Evolutionary conservation across 2,113 vertebrate species (phyloP), one percentile per base, ranked within the genome.

Genomic region (Dasyprocta punctata): DNA sequence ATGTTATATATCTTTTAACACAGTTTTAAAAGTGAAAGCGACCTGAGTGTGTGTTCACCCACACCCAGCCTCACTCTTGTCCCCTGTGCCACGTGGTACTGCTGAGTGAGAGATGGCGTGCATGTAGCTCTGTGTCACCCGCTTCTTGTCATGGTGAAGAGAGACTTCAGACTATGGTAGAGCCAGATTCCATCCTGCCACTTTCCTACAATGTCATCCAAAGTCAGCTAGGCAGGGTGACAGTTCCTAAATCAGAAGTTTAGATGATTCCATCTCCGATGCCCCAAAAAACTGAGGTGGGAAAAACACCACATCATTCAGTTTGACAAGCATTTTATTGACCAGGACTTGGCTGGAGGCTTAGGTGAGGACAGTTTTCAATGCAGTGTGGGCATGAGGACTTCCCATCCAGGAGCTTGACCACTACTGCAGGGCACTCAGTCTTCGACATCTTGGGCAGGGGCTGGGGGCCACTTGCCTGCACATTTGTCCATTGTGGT

Each of bases 341-440:
- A 26, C 13, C 10, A 7, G 52, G 78, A 8, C n/a, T 44, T 41
- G 24, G 54, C 75, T 1, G 26, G 26, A 47, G 26, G 73, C 5
- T n/a, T 13, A 2, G 41, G 30, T 7, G 44, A 47, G 26, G 24
- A 20, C 4, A 0, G 0, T 1, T 7, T 47, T 1, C 0, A 5
- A 2, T 2, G 56, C 20, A 0, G 2, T 0, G 10, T 38, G 71
- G 12, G 19, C 33, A 0, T 1, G 0, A 3, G 44, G 4, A 1
- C 9, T 56, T 38, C 24, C 16, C 41, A 2, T 0, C 13, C 33
- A 0, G 30, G 22, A 4, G 9, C 12, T 38, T 33, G 4, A 36
- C 10, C 26, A n/a, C 9, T 9, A 5, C 77, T 73, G 49, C 33
- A 19, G n/a, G n/a, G 0, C 26, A 8, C 0, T 0, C 3, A 3